phyloP scores from a whole-genome alignment of 2,113 vertebrate genomes.

The Melanerpes aurifrons region DNA sequence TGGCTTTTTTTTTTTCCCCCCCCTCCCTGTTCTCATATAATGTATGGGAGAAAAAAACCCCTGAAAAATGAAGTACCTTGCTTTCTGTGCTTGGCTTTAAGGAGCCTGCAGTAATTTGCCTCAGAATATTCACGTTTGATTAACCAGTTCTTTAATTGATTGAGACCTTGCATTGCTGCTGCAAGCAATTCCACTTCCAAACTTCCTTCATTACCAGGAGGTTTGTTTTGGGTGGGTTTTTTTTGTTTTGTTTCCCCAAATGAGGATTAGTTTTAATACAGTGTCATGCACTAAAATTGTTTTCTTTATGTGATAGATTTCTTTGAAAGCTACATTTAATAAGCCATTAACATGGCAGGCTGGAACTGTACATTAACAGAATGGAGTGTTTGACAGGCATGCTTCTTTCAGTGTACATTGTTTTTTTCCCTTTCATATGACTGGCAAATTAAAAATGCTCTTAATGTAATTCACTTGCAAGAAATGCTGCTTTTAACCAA shows the following conservation, averaged over 20 bases:
- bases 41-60: background rate
- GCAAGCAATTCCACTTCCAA: background rate
- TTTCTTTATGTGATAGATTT: constrained; percentile 38
- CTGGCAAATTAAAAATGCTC: constrained; percentile 33
- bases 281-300: background rate
- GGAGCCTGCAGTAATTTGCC: background rate
- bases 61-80: rapidly evolving
- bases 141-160: background rate
- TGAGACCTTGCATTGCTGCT: background rate
- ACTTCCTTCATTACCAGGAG: constrained; percentile 7
- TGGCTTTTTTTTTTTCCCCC: background rate
- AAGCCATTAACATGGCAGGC: background rate
- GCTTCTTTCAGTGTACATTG: background rate
- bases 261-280: constrained; percentile 27
- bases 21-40: background rate
- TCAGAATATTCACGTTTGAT: background rate
- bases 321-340: constrained; percentile 1
- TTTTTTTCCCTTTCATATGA: background rate
- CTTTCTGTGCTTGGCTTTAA: background rate
- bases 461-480: constrained; percentile 16
- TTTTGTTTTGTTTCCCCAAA: background rate
- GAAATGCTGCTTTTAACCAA: constrained; percentile 33
- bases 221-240: background rate
- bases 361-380: constrained; percentile 9
- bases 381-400: constrained; percentile 32